These are phyloP conservation scores for Steinernema khuongi DNA, from an alignment of 1,140 invertebrate genomes.

Conservation along the genomic window DNA sequence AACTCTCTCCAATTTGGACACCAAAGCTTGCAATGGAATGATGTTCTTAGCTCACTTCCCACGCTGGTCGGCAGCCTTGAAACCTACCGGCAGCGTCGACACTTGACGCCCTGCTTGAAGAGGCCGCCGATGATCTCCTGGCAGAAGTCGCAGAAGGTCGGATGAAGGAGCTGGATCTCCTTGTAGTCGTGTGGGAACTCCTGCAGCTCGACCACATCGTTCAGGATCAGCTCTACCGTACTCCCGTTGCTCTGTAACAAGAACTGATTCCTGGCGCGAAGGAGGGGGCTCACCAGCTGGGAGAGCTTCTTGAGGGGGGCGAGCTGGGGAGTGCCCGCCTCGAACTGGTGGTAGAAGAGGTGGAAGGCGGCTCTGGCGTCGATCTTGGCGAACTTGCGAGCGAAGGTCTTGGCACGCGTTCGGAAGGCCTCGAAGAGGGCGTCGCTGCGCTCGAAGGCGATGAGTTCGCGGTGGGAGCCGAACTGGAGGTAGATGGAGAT, in stretches of 20 bases:
- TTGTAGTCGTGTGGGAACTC: background rate
- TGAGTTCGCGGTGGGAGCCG: background rate
- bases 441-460: background rate
- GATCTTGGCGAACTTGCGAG: background rate
- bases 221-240: background rate
- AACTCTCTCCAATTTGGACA: too few relatives aligned
- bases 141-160: constrained; percentile 59
- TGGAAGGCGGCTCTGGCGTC: background rate
- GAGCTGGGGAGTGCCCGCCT: background rate
- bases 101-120: constrained; percentile 57
- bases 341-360: constrained; percentile 1
- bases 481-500: background rate
- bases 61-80: too few relatives aligned
- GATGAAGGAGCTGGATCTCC: constrained; percentile 18
- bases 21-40: too few relatives aligned
- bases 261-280: background rate
- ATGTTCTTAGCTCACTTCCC: too few relatives aligned
- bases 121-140: constrained; percentile 56
- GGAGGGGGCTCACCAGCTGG: background rate
- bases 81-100: constrained; percentile 48
- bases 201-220: background rate
- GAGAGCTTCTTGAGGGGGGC: background rate
- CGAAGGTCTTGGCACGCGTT: background rate
- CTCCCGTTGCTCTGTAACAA: background rate
- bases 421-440: background rate